Conservation (phyloP, 1,140 invertebrate species). For the Dreissena polymorpha region DNA sequence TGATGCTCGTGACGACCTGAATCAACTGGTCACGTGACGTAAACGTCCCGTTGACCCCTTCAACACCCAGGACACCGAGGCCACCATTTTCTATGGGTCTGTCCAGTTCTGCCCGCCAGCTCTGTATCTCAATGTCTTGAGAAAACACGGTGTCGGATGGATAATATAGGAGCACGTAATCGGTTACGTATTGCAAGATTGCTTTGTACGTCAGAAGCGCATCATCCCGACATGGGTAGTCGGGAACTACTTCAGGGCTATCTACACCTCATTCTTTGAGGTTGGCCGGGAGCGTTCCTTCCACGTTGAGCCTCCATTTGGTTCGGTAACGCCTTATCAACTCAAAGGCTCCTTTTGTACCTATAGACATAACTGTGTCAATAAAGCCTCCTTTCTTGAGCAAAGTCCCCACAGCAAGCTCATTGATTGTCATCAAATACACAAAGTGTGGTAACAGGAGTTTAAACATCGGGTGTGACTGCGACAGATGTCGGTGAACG, state of each 20-base stretch:
- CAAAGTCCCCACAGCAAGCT: constrained; percentile 9
- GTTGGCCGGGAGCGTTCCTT: no score
- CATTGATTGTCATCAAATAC: constrained; percentile 79
- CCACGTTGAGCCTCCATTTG: constrained; percentile 23
- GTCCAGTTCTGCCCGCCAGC: not conserved
- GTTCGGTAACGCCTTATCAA: not conserved
- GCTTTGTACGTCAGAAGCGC: constrained; percentile 72
- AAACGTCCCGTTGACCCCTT: constrained; percentile 73
- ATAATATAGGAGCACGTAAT: constrained; percentile 6
- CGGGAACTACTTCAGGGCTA: constrained; percentile 72
- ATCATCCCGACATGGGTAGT: constrained; percentile 80
- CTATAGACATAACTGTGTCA: not conserved
- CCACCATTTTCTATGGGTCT: constrained; percentile 61
- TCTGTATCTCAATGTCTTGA: constrained; percentile 17
- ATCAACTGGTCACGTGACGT: constrained; percentile 71
- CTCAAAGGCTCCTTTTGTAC: not conserved
- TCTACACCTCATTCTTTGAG: constrained; percentile 62
- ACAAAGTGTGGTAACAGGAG: constrained; percentile 81
- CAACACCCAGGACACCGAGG: constrained; percentile 67
- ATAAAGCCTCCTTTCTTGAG: not conserved
- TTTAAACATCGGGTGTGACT: constrained; percentile 81
- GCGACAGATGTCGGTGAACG: constrained; percentile 79
- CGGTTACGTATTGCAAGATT: constrained; percentile 75
- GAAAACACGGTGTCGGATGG: not conserved
- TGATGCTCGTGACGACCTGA: constrained; percentile 72